A percentile compares a stretch with the other conserved stretches of the same genome.
These are phyloP conservation scores for Idris sp. DNA, from an alignment of 1,140 invertebrate genomes.

Conservation along the genomic window DNA sequence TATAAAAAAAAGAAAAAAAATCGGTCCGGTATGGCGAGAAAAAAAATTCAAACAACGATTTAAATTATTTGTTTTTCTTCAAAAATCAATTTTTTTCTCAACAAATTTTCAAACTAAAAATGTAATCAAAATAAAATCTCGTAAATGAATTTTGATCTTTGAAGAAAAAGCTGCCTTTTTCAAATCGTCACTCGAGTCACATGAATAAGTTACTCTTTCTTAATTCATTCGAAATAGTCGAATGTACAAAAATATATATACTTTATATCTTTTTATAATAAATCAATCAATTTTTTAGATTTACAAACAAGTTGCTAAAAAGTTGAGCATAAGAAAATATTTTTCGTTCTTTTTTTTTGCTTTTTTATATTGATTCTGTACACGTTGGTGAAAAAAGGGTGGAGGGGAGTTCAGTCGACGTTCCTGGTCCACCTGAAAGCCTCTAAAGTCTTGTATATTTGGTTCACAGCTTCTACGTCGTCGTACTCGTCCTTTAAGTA, in stretches of 20 bases:
- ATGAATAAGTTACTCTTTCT: constrained; percentile 9
- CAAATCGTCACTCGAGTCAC: neutral
- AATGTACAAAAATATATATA: constrained; percentile 48
- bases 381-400: constrained; percentile 8
- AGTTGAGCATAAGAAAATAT: constrained; percentile 46
- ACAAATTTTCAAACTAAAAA: too few relatives aligned
- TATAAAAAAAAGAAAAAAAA: constrained; percentile 2
- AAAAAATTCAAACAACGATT: neutral
- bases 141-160: too few relatives aligned
- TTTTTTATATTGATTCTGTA: too few relatives aligned
- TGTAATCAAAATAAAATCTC: too few relatives aligned
- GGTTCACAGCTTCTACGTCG: constrained; percentile 71
- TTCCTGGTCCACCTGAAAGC: constrained; percentile 72
- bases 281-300: constrained; percentile 12
- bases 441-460: constrained; percentile 70
- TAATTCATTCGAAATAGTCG: constrained; percentile 27
- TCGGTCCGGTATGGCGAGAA: constrained; percentile 3
- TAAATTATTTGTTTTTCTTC: too few relatives aligned
- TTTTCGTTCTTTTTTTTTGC: neutral
- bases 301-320: constrained; percentile 29
- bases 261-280: constrained; percentile 18
- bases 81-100: neutral
- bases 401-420: constrained; percentile 56
- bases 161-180: too few relatives aligned
- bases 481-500: constrained; percentile 79